Conservation (phyloP, 2,113 vertebrate species). For the Coregonus clupeaformis region DNA sequence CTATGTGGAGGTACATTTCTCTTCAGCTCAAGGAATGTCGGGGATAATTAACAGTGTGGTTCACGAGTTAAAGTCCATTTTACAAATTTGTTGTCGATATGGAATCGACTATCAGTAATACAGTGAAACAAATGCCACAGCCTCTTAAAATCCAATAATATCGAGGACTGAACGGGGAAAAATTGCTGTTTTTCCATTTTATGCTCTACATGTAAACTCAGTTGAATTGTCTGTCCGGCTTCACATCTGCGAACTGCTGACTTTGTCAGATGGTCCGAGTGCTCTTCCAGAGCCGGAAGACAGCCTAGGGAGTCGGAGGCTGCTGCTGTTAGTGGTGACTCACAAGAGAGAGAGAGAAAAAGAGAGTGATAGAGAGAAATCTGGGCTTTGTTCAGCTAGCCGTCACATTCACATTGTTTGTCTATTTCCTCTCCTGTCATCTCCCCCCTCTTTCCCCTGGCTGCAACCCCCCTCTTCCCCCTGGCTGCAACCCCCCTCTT, state of each 20-base stretch:
- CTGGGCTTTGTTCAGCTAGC: constrained; percentile 52
- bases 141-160: too few species aligned
- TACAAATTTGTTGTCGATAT: constrained; percentile 26
- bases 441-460: constrained; percentile 17
- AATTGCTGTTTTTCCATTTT: too few species aligned
- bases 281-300: constrained; percentile 29
- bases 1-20: constrained; percentile 32
- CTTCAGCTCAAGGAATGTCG: neutral
- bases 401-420: constrained; percentile 52
- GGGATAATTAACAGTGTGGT: neutral
- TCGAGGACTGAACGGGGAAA: too few species aligned
- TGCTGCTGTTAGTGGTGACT: constrained; percentile 21
- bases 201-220: neutral
- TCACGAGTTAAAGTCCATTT: constrained; percentile 1
- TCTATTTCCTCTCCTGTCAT: constrained; percentile 55
- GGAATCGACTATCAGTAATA: too few species aligned
- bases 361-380: neutral
- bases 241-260: constrained; percentile 11
- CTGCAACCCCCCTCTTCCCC: constrained; percentile 39
- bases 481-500: constrained; percentile 19
- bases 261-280: neutral
- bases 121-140: too few species aligned
- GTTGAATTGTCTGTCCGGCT: constrained; percentile 4
- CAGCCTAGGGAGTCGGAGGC: constrained; percentile 31
- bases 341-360: constrained; percentile 16